Conservation (phyloP, 2,113 vertebrate species). For the Conger conger region DNA sequence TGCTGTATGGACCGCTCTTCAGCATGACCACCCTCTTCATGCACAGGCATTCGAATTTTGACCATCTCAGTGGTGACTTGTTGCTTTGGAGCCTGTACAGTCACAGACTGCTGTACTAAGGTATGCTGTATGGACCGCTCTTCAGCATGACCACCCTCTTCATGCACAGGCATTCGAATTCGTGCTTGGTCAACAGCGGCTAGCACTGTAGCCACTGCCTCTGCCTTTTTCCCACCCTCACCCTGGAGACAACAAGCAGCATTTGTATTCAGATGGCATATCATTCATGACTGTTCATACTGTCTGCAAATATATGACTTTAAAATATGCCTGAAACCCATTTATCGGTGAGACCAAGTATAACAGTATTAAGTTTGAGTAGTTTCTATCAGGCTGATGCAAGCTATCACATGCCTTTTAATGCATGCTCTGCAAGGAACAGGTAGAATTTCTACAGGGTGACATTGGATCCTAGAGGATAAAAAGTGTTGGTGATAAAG, state of each 20-base stretch:
- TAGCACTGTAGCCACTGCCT: constrained; percentile 92
- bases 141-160: constrained; percentile 69
- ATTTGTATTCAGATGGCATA: constrained; percentile 34
- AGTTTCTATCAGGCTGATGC: background rate
- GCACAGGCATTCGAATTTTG: constrained; percentile 69
- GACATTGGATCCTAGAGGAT: background rate
- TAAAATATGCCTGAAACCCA: background rate
- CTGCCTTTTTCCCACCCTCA: constrained; percentile 79
- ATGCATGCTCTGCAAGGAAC: background rate
- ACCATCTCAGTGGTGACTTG: constrained; percentile 71
- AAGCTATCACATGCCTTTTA: background rate
- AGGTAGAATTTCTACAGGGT: background rate
- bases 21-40: constrained; percentile 64
- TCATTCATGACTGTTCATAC: constrained; percentile 30
- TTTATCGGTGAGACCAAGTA: background rate
- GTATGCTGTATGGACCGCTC: constrained; percentile 73
- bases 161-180: constrained; percentile 70
- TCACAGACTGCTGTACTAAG: constrained; percentile 64
- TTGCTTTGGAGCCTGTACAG: constrained; percentile 60
- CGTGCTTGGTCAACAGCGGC: constrained; percentile 93
- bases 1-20: constrained; percentile 75
- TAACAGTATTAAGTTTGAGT: background rate
- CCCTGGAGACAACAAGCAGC: constrained; percentile 70
- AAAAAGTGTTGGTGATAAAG: background rate
- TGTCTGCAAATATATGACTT: background rate